A percentile compares a stretch with the other conserved stretches of the same genome.
These are phyloP conservation scores for Eriocheir sinensis DNA, from an alignment of 1,140 invertebrate species.

Conservation along the genomic window DNA sequence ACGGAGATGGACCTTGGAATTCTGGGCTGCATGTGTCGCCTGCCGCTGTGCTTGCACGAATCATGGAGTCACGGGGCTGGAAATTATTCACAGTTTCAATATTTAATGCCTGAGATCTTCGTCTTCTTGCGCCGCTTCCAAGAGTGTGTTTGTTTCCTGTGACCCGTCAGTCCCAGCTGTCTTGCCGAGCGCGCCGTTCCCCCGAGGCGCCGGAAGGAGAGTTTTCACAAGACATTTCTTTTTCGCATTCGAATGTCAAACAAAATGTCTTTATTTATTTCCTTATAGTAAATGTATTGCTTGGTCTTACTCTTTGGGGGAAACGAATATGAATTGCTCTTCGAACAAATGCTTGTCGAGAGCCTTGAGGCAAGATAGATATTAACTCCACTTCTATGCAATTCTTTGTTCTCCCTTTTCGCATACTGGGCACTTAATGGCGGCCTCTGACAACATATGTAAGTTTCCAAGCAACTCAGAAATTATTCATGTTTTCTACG, in stretches of 20 bases:
- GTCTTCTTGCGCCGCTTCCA: neutral
- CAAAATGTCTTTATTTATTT: neutral
- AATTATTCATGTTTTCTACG: no score
- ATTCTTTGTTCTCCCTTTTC: no score
- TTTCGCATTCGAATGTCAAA: neutral
- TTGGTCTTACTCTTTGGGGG: neutral
- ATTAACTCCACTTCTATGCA: no score
- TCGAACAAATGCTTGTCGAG: neutral
- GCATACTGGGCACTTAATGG: no score
- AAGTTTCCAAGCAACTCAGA: no score
- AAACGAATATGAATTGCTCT: neutral
- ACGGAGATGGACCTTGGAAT: neutral
- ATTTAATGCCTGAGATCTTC: neutral
- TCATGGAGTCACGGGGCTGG: neutral
- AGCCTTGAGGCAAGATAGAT: neutral
- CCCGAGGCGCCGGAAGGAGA: neutral
- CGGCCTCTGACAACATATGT: no score
- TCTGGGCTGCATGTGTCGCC: neutral
- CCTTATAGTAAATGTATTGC: neutral
- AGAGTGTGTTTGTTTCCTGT: neutral
- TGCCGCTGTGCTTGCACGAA: neutral
- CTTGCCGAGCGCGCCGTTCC: neutral
- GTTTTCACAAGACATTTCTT: neutral
- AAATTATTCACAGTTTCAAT: neutral
- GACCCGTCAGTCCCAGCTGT: neutral